phyloP scores from a whole-genome alignment of 2,113 vertebrate species.

The Lontra canadensis region DNA sequence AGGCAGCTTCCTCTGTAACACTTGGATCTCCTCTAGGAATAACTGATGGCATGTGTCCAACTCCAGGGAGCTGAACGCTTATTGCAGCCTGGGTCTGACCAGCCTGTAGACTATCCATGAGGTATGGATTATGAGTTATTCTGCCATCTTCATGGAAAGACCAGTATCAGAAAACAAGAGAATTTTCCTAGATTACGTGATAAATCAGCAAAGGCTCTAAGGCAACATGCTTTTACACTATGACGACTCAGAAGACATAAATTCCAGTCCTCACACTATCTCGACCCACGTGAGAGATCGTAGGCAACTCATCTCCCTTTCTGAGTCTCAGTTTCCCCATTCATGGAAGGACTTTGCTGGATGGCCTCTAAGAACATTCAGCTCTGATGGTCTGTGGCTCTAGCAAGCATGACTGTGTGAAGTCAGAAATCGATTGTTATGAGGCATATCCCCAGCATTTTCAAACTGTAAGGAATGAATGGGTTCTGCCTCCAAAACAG shows the following conservation, averaged over 20 bases:
- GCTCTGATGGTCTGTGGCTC: neutral
- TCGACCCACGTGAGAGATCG: neutral
- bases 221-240: neutral
- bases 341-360: neutral
- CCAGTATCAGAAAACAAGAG: neutral
- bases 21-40: neutral
- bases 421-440: neutral
- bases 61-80: neutral
- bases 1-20: neutral
- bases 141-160: slow-evolving; percentile 22
- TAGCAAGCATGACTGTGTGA: neutral
- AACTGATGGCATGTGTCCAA: neutral
- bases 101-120: neutral
- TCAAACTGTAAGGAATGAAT: neutral
- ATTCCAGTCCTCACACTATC: neutral
- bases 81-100: neutral
- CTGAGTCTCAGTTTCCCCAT: neutral
- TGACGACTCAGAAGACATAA: neutral
- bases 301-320: neutral
- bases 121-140: neutral
- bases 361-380: neutral
- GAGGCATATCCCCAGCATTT: neutral
- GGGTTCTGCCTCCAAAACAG: neutral
- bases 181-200: slow-evolving; percentile 35
- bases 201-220: slow-evolving; percentile 1